phyloP scores from a whole-genome alignment of 1,140 invertebrate species.

The Drepana arcuata region DNA sequence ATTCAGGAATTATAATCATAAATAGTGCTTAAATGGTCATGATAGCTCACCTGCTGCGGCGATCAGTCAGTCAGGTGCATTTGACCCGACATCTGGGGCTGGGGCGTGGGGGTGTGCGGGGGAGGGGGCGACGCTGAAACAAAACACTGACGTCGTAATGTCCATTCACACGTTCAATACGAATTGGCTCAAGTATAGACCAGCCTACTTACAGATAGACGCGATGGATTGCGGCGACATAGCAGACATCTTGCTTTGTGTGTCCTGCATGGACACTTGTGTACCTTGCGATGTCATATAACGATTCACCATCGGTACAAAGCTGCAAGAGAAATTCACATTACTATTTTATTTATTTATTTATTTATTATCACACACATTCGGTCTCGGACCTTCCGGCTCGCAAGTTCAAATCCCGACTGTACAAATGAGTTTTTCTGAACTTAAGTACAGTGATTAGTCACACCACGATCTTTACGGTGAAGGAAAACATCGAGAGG shows the following conservation, averaged over 20 bases:
- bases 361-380: too few species aligned
- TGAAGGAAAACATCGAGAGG: too few species aligned
- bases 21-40: constrained; percentile 2
- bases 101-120: constrained; percentile 62
- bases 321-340: too few species aligned
- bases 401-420: too few species aligned
- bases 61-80: constrained; percentile 62
- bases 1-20: neutral
- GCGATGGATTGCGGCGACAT: constrained; percentile 69
- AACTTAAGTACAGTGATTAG: too few species aligned
- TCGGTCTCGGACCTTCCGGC: too few species aligned
- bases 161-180: too few species aligned
- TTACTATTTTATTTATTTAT: too few species aligned
- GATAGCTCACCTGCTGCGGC: constrained; percentile 22
- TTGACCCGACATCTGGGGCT: constrained; percentile 52
- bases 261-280: constrained; percentile 65
- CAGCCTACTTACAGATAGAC: constrained; percentile 54
- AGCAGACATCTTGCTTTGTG: constrained; percentile 55
- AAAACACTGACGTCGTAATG: too few species aligned
- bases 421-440: too few species aligned
- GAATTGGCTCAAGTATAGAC: too few species aligned
- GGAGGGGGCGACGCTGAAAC: constrained; percentile 60
- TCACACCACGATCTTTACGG: too few species aligned
- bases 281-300: constrained; percentile 71
- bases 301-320: constrained; percentile 68